phyloP scores from a whole-genome alignment of 2,797 vertebrate genomes.

The Poeciliopsis paucimaculata region DNA sequence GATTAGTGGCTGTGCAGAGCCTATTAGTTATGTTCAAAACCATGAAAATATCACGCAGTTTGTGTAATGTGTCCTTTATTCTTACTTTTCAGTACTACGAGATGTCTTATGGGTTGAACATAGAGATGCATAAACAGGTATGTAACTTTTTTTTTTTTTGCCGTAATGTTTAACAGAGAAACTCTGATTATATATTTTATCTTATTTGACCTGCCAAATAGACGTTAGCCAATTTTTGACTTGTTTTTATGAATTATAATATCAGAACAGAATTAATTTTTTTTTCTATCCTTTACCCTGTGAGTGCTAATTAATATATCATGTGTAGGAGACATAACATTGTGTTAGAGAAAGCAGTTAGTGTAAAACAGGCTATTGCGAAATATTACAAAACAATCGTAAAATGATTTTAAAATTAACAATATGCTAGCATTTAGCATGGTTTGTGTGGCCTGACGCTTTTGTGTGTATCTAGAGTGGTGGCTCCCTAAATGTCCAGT shows the following conservation, averaged over 20 bases:
- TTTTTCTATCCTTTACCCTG: neutral
- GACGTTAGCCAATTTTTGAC: neutral
- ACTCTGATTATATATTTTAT: neutral
- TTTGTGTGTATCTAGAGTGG: neutral
- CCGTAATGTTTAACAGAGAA: conserved; percentile 11
- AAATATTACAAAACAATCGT: neutral
- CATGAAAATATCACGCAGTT: neutral
- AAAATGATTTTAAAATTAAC: neutral
- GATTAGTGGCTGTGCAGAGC: conserved; percentile 15
- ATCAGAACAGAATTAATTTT: neutral
- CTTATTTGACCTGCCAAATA: neutral
- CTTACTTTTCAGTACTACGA: conserved; percentile 90
- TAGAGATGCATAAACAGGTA: conserved; percentile 99
- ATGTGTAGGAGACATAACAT: neutral
- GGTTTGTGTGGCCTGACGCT: neutral
- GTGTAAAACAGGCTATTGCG: neutral
- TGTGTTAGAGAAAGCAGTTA: neutral
- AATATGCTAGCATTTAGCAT: neutral
- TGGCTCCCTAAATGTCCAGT: neutral
- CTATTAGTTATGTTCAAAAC: conserved; percentile 1
- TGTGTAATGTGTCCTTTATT: conserved; percentile 12
- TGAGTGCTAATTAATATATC: neutral
- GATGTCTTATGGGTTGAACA: conserved; percentile 98
- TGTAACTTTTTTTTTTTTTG: conserved; percentile 54
- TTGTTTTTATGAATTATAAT: neutral